Evolutionary conservation across 2,797 vertebrate species (phyloP), one percentile per base, ranked within the genome.

Genomic region (Eupleurogrammus muticus): DNA sequence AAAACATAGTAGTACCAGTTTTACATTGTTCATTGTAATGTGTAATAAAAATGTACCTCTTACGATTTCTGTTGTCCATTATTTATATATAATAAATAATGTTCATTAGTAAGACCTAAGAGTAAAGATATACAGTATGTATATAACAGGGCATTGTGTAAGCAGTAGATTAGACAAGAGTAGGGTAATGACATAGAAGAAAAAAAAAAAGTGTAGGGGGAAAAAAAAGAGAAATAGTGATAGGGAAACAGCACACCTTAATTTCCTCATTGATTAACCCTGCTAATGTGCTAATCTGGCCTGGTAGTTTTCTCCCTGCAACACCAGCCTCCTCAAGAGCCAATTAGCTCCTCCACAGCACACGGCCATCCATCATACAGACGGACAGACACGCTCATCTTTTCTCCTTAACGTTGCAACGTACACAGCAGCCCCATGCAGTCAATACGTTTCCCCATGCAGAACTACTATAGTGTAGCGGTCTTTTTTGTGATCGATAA

Each of bases 291-390:
- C 83, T 89, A 92, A 92, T 92, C 78, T 87, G 73, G 85, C 72
- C 73, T 77, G 80, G 79, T 87, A 78, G 74, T 80, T 87, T 90
- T 87, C 80, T 87, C 87, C 81, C 81, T 83, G 90, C 89, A 91
- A 92, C 87, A 88, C 86, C 82, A 85, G 84, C 86, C 89, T 92
- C 91, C 92, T 93, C 92, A 92, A 88, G 82, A 88, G 86, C 87
- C 89, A 92, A 92, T 93, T 92, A 93, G 86, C 83, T 89, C 81
- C 82, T 86, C 77, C 20, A 64, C 79, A 87, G 84, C 86, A 83
- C 80, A 66, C 38, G 58, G 87, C 83, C 87, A 93, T 93, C 88
- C 90, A 93, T 93, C 92, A 93, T 91, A 77, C 75, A 24, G 83
- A 28, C 28, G 28, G 74, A 88, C 81, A 87, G 90, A 91, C 87